Conservation (phyloP, 2,113 vertebrate species). For the Hipposideros armiger region DNA sequence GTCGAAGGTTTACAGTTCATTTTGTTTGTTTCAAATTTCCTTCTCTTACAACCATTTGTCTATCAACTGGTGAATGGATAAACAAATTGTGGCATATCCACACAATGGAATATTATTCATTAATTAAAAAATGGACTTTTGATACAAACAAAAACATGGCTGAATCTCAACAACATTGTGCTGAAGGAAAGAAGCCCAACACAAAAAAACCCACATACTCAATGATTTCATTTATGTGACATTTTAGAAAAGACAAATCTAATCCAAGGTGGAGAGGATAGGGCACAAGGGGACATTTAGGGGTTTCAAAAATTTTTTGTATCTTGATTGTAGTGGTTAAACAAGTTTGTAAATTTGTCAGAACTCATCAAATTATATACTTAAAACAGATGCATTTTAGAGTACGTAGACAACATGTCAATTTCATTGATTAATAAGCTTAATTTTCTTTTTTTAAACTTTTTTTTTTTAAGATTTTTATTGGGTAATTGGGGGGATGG, state of each 20-base stretch:
- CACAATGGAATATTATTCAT: neutral
- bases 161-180: conserved; percentile 25
- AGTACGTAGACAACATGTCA: neutral
- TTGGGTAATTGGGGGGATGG: too few species aligned
- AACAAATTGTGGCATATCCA: neutral
- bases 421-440: neutral
- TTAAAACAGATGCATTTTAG: neutral
- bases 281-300: neutral
- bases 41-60: neutral
- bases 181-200: neutral
- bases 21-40: neutral
- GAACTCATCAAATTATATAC: conserved; percentile 34
- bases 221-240: neutral
- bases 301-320: conserved; percentile 28
- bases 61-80: neutral
- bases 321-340: neutral
- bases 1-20: neutral
- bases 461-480: too few species aligned
- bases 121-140: conserved; percentile 21
- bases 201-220: neutral
- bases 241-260: conserved; percentile 18
- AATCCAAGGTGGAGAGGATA: neutral
- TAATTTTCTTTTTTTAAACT: conserved; percentile 39
- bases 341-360: neutral
- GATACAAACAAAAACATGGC: neutral